Evolutionary conservation across 2,888 invertebrate species (phyloP), one percentile per base, ranked within the genome.

Genomic region (Drosophila neonasuta): DNA sequence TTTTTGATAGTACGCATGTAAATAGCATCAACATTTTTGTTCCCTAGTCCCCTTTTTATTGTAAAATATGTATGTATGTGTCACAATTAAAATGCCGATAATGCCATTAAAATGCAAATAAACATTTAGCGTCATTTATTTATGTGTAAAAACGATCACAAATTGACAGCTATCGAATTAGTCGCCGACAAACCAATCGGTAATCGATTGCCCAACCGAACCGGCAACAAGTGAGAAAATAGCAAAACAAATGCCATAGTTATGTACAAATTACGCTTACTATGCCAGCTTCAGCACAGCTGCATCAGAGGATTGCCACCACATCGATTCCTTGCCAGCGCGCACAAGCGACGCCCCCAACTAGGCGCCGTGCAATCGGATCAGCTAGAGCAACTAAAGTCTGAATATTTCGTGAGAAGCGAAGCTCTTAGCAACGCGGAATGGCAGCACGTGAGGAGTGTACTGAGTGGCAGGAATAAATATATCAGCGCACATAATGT

Each of bases 401-500:
- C 56, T 0, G 68, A 66, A 1, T 74, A 74, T 32, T 79, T 87
- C 5, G 51, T 81, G 1, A 57, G 77, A 3, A 69, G 72, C 1
- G 54, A 41, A 10, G 68, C 71, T 20, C 59, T 88, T 0, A 79
- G 66, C 1, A 32, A 57, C 7, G 45, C 42, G 1, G 88, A 90
- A 20, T 90, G 90, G 90, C 68, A 80, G n/a, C 59, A 61, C 1
- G 67, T 89, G 13, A 77, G 87, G 4, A 56, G 74, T 11, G 59
- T 71, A 7, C 71, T 90, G 2, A 76, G 88, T 2, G 68, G 77
- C 1, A 81, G 65, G 30, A 75, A 77, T 44, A 90, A 76, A 42
- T 77, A 89, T 54, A 82, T 90, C 1, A 88, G 75, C 11, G 39
- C 24, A 5, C 71, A 91, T 42, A 94, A 93, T 86, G 90, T 94